Conservation (phyloP, 1,140 invertebrate genomes). For the Scaptomyza pallida region DNA sequence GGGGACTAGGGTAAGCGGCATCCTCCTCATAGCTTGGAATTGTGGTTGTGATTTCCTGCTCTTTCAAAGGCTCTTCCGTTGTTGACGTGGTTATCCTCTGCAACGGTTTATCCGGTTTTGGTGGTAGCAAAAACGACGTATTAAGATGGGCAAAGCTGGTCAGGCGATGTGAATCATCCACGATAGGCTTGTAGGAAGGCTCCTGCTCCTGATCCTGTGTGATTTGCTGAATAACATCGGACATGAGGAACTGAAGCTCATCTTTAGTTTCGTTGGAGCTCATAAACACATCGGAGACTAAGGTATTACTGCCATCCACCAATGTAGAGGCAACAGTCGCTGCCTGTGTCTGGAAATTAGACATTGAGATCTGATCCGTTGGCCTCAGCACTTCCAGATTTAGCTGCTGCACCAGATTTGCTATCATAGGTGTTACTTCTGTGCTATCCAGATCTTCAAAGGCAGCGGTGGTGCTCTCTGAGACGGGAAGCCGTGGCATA, state of each 20-base stretch:
- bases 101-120: constrained; percentile 20
- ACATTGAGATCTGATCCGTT: constrained; percentile 78
- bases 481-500: constrained; percentile 50
- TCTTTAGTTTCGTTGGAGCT: constrained; percentile 77
- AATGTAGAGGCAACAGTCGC: constrained; percentile 83
- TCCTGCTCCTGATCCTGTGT: constrained; percentile 33
- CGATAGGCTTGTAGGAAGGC: constrained; percentile 16
- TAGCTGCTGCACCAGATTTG: constrained; percentile 73
- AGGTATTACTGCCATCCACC: constrained; percentile 69
- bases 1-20: constrained; percentile 32
- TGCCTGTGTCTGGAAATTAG: constrained; percentile 81
- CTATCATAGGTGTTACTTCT: constrained; percentile 64
- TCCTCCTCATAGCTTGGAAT: constrained; percentile 54
- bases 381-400: constrained; percentile 74
- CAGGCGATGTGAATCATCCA: constrained; percentile 57
- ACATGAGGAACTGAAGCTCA: constrained; percentile 75
- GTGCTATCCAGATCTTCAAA: constrained; percentile 54
- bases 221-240: constrained; percentile 78
- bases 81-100: constrained; percentile 5
- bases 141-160: constrained; percentile 74
- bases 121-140: constrained; percentile 62
- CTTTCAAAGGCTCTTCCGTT: constrained; percentile 5
- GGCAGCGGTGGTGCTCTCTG: constrained; percentile 39
- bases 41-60: constrained; percentile 39
- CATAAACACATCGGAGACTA: constrained; percentile 55